Evolutionary conservation across 1,140 invertebrate species (phyloP).

Genomic region (Elymnias hypermnestra): DNA sequence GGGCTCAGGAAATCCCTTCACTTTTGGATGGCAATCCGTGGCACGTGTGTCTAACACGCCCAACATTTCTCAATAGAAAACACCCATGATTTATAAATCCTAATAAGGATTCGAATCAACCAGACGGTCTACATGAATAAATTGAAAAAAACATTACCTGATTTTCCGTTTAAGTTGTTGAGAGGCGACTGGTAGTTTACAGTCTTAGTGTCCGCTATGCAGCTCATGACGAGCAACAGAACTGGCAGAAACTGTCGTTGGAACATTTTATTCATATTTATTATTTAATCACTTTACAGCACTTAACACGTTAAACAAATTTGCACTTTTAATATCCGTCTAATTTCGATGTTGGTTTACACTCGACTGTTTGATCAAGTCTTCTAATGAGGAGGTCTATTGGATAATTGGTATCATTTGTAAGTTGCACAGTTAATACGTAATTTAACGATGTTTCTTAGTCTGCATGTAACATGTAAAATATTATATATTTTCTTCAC

Average conservation of each 20-base stretch:
- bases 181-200: conserved; percentile 45
- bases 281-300: conserved; percentile 10
- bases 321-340: neutral
- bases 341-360: neutral
- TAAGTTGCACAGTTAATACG: neutral
- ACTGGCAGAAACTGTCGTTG: conserved; percentile 34
- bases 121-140: too few species aligned
- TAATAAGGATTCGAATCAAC: too few species aligned
- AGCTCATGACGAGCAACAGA: conserved; percentile 43
- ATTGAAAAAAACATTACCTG: conserved; percentile 36
- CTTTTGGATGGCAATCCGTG: too few species aligned
- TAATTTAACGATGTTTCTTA: neutral
- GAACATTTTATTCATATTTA: conserved; percentile 28
- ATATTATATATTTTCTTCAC: too few species aligned
- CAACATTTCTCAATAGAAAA: too few species aligned
- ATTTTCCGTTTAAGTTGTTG: conserved; percentile 34
- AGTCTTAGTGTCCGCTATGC: conserved; percentile 50
- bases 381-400: neutral
- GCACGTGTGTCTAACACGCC: too few species aligned
- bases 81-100: too few species aligned
- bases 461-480: too few species aligned
- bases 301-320: neutral
- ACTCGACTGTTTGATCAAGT: neutral
- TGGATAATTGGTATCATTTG: neutral
- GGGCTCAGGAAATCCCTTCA: too few species aligned